Base-by-base conservation (phyloP, 2,113 vertebrate genomes). In the Agelaius phoeniceus region DNA sequence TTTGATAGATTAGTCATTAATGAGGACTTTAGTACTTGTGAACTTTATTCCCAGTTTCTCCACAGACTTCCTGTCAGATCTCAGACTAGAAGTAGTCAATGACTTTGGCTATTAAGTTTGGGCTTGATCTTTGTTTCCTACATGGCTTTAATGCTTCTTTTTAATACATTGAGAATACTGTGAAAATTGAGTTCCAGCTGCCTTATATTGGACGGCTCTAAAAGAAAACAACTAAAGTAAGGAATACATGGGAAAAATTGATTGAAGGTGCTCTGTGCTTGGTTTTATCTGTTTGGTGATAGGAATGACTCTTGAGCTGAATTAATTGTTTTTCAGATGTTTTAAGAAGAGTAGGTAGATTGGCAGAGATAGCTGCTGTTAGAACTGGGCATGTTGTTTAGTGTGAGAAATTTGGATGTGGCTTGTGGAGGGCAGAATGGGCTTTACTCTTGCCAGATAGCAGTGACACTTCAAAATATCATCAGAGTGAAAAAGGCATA, bases 361-460 rank as follows among this genome's bases (percentile, higher is more conserved):
- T 48, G 71, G 41, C 27, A 61, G 51, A 68, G 44, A 43, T 9
- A 72, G 35, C 23, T 92, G 20, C 31, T 73, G 28, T 72, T 76
- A 65, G 10, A 59, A 39, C 12, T 65, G n/a, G 15, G 10, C 1
- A 0, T 0, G 0, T 58, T 71, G 31, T 41, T 62, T 55, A 83
- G 24, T n/a, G 15, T 39, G 54, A 76, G 57, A 58, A 71, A 69
- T 48, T 37, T 65, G 48, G 19, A 44, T 3, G 0, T 83, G 35
- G 51, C 39, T 93, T 5, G 11, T 52, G 55, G 55, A 54, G n/a
- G 17, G 21, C 13, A 83, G 17, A 44, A 43, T 46, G 57, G n/a
- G 24, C 24, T 73, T 79, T 85, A 35, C 4, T 68, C 71, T 72
- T 1, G 0, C 35, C 55, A 83, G 54, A 58, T 46, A 62, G 28